phyloP scores from a whole-genome alignment of 2,113 vertebrate genomes.

The Oxyura jamaicensis region DNA sequence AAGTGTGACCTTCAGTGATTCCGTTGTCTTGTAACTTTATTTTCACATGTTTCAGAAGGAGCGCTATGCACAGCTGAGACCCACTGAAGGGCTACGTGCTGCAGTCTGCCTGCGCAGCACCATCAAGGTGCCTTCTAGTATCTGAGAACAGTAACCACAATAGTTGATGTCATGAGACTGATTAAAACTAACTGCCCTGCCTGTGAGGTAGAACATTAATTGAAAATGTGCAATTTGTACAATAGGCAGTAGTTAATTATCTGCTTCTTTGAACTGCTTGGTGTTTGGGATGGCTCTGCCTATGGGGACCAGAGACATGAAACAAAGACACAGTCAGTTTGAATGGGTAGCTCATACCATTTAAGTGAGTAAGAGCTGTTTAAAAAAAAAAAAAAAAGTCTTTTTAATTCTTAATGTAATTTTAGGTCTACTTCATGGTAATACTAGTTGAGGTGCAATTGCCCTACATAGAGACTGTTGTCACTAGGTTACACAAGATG shows the following conservation, averaged over 20 bases:
- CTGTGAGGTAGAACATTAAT: slow-evolving; percentile 70
- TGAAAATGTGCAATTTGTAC: slow-evolving; percentile 69
- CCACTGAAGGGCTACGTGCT: background rate
- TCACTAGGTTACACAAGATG: background rate
- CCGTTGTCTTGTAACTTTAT: background rate
- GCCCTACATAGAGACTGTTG: background rate
- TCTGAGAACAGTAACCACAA: slow-evolving; percentile 47
- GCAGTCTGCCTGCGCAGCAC: background rate
- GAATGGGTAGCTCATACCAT: background rate
- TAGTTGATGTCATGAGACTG: slow-evolving; percentile 60
- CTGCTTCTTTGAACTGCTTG: slow-evolving; percentile 66
- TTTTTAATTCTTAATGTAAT: background rate
- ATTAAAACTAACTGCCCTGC: slow-evolving; percentile 67
- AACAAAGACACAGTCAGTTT: slow-evolving; percentile 23
- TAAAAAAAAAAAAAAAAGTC: background rate
- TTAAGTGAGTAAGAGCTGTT: background rate
- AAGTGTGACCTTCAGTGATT: background rate
- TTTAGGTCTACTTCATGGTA: background rate
- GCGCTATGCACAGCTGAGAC: background rate
- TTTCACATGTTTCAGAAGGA: background rate
- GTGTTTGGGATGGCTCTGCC: slow-evolving; percentile 63
- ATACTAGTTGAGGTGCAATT: background rate
- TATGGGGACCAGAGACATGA: slow-evolving; percentile 32
- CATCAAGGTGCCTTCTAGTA: slow-evolving; percentile 26
- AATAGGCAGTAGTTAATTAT: slow-evolving; percentile 68